These are phyloP conservation scores for Drosophila biarmipes DNA, from an alignment of 1,140 invertebrate genomes.

Conservation along the genomic window DNA sequence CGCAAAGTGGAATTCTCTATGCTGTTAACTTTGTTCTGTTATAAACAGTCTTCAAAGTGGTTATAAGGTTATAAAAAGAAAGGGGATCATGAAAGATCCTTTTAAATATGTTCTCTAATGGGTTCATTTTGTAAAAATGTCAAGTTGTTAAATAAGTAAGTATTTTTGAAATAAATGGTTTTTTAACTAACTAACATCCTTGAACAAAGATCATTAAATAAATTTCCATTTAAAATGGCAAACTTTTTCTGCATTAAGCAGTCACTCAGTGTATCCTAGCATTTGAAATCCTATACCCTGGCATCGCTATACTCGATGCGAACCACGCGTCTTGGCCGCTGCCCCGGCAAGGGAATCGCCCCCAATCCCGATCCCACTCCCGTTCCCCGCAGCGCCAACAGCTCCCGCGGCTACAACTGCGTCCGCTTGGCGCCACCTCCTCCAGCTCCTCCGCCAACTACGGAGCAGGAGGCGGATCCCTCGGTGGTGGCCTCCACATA, in stretches of 20 bases:
- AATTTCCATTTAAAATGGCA: background rate
- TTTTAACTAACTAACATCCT: no score
- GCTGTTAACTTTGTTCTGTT: no score
- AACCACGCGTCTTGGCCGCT: constrained; percentile 69
- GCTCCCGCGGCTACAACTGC: constrained; percentile 79
- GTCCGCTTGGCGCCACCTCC: constrained; percentile 51
- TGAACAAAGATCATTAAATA: no score
- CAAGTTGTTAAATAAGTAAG: background rate
- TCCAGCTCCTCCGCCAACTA: background rate
- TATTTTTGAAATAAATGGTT: background rate
- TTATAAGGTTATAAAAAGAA: no score
- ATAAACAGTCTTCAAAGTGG: no score
- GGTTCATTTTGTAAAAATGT: no score
- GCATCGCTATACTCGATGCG: constrained; percentile 75
- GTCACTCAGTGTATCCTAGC: constrained; percentile 3
- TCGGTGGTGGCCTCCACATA: constrained; percentile 63
- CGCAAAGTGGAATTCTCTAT: no score
- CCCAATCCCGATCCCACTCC: constrained; percentile 39
- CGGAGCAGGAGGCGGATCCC: constrained; percentile 11
- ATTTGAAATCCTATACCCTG: constrained; percentile 33
- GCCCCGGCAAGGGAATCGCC: constrained; percentile 32
- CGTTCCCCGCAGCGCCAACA: constrained; percentile 68
- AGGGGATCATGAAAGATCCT: no score
- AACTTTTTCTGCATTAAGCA: background rate
- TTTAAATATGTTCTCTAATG: no score